Conservation (phyloP, 2,113 vertebrate species). For the Dromaius novaehollandiae region DNA sequence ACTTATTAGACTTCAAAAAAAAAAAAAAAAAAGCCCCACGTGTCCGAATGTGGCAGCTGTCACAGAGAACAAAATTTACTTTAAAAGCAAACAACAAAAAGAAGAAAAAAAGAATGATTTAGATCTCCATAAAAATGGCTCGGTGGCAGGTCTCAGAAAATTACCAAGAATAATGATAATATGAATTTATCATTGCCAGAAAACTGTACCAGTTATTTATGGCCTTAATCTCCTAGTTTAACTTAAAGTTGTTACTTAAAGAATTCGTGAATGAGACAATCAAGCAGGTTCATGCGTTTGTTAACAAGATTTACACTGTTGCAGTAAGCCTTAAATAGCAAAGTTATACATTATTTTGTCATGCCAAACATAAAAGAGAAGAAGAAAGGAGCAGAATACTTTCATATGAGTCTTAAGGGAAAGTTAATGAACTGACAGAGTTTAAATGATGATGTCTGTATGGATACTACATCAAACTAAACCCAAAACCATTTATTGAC, state of each 20-base stretch:
- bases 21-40: neutral
- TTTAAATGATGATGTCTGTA: neutral
- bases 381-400: neutral
- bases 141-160: neutral
- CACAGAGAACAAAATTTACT: neutral
- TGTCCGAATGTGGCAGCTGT: neutral
- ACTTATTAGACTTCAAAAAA: neutral
- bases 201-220: neutral
- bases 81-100: neutral
- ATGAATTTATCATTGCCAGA: slow-evolving; percentile 9
- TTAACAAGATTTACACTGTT: neutral
- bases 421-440: neutral
- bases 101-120: neutral
- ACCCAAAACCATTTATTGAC: neutral
- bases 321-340: neutral
- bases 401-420: neutral
- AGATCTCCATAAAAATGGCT: neutral
- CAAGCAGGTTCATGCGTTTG: neutral
- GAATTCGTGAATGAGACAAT: neutral
- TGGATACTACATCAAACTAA: neutral
- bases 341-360: neutral
- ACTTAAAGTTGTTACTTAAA: neutral
- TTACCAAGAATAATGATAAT: neutral
- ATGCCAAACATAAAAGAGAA: neutral
- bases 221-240: neutral